A percentile compares a stretch with the other conserved stretches of the same genome.
phyloP scores from a whole-genome alignment of 1,140 invertebrate species.

The Solenopsis invicta region DNA sequence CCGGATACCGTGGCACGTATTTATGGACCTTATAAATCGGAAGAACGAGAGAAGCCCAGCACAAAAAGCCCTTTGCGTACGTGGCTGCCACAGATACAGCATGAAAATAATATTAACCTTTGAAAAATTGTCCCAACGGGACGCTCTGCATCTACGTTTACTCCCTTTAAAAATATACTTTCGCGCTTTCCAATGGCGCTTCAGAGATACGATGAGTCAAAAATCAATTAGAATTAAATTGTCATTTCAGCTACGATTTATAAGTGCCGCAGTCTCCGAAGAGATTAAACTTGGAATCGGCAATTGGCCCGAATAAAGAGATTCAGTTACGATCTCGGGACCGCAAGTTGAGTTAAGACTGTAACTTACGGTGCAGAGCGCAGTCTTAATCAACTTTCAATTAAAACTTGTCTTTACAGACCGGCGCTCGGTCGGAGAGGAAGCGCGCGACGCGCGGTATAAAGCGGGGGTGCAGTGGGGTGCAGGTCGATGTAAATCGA shows the following conservation, averaged over 20 bases:
- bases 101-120: slow-evolving; percentile 13
- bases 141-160: not conserved
- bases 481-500: slow-evolving; percentile 58
- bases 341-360: slow-evolving; percentile 27
- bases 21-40: slow-evolving; percentile 60
- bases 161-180: not conserved
- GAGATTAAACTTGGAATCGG: slow-evolving; percentile 24
- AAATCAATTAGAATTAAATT: slow-evolving; percentile 23
- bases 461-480: not conserved
- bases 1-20: slow-evolving; percentile 66
- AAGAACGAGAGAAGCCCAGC: not conserved
- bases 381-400: slow-evolving; percentile 56
- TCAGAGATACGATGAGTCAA: not conserved
- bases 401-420: slow-evolving; percentile 61
- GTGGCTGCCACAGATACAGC: not conserved
- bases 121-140: not conserved
- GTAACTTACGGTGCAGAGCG: slow-evolving; percentile 29
- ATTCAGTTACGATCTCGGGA: slow-evolving; percentile 51
- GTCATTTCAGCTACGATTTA: slow-evolving; percentile 29
- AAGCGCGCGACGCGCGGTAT: not conserved
- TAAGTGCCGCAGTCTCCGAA: not conserved
- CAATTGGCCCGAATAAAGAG: slow-evolving; percentile 50
- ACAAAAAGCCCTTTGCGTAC: slow-evolving; percentile 17
- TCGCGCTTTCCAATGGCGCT: not conserved
- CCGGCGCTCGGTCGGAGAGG: not conserved